Evolutionary conservation across 2,113 vertebrate species (phyloP), one percentile per base, ranked within the genome.

Genomic region (Archocentrus centrarchus): DNA sequence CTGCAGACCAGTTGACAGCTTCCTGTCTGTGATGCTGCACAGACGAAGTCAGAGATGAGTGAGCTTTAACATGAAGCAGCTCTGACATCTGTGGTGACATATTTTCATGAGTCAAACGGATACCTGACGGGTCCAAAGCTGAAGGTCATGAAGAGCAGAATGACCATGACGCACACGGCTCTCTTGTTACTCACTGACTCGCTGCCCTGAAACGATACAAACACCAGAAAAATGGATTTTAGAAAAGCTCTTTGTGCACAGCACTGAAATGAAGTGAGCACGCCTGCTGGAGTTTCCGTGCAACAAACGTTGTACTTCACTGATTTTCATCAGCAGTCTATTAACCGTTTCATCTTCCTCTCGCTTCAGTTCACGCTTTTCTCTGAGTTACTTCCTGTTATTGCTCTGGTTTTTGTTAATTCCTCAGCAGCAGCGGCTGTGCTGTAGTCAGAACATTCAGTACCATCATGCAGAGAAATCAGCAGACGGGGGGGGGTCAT

Each of bases 91-190:
- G 39, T 14, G 1, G 13, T 13, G 0, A 15, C 5, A 0, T 2
- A 22, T 53, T 37, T 18, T 0, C 20, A 35, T 6, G 10, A 6
- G 60, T 11, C 14, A 6, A 32, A 7, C 4, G 14, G 44, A 17
- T 94, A 98, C 97, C 97, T 97, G 92, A 96, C 95, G 0, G 97
- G 97, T 39, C 97, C 97, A 8, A 97, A 97, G 95, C 96, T 98
- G 93, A 98, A 97, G 79, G 97, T 96, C 80, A 98, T 93, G 92
- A 98, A 97, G 30, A 98, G 94, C 55, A 98, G 96, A 32, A 98
- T 86, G 14, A 95, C 97, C 97, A 97, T 97, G 89, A 97, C 94
- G 24, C 97, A 98, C 68, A 97, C 94, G 1, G 96, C 96, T 81
- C 97, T 93, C 88, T 96, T 96, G 93, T 96, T 97, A 18, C 90